These are phyloP conservation scores for Carabus problematicus DNA, from an alignment of 2,888 invertebrate species.

Conservation along the genomic window DNA sequence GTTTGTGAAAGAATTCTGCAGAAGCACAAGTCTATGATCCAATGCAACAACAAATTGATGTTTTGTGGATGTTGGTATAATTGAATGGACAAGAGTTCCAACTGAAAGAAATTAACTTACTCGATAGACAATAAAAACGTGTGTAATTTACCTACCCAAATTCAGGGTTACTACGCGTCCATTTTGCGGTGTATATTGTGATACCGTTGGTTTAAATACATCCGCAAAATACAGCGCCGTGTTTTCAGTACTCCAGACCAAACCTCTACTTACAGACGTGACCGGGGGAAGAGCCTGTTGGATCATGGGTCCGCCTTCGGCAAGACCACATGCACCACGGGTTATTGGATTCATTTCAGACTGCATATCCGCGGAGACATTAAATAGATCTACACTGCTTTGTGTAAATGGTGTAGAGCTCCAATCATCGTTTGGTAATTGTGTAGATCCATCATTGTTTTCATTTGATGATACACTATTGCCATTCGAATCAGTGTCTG, in stretches of 20 bases:
- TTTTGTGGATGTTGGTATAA: slow-evolving; percentile 13
- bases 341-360: background rate
- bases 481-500: background rate
- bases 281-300: background rate
- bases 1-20: background rate
- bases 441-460: background rate
- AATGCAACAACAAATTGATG: slow-evolving; percentile 7
- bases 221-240: slow-evolving; percentile 4
- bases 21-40: background rate
- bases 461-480: background rate
- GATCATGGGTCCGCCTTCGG: background rate
- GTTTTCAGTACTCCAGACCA: background rate
- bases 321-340: background rate
- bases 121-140: background rate
- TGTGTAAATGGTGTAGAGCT: background rate
- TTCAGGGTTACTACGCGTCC: background rate
- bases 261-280: background rate
- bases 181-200: background rate
- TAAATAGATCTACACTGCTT: background rate
- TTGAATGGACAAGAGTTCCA: background rate
- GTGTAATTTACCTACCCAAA: slow-evolving; percentile 1
- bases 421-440: background rate
- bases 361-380: background rate
- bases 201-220: background rate
- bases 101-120: background rate